Conservation (phyloP, 2,113 vertebrate genomes). For the Arothron firmamentum region DNA sequence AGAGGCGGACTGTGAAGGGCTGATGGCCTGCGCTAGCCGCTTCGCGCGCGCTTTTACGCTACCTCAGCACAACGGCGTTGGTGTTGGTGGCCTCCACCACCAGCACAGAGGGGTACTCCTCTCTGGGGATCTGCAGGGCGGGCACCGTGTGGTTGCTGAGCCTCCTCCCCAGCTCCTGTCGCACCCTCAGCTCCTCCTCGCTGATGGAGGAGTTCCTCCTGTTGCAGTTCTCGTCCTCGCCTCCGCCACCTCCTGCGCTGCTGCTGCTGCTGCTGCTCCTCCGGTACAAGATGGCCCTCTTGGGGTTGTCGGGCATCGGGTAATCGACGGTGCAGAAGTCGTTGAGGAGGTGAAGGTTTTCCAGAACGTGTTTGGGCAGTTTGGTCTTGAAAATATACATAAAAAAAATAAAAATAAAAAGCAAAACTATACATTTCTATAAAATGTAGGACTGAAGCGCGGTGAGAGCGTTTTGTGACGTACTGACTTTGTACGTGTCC, state of each 20-base stretch:
- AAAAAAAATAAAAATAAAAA: slow-evolving; percentile 11
- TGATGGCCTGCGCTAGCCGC: too few relatives aligned
- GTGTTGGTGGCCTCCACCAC: slow-evolving; percentile 88
- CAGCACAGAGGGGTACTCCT: slow-evolving; percentile 88
- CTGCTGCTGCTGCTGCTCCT: slow-evolving; percentile 33
- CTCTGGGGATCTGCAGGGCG: slow-evolving; percentile 81
- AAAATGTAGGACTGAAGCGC: too few relatives aligned
- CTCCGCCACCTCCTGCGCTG: slow-evolving; percentile 19
- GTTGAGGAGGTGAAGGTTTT: slow-evolving; percentile 82
- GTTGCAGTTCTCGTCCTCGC: slow-evolving; percentile 72
- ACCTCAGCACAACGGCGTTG: slow-evolving; percentile 88
- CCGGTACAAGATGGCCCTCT: slow-evolving; percentile 88
- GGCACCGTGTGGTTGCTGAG: slow-evolving; percentile 71
- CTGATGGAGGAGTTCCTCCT: slow-evolving; percentile 36
- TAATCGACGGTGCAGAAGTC: slow-evolving; percentile 87
- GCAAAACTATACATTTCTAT: not conserved
- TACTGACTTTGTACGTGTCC: slow-evolving; percentile 79
- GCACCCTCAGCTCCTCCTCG: slow-evolving; percentile 49
- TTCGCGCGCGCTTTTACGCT: not conserved
- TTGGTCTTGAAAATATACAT: slow-evolving; percentile 71
- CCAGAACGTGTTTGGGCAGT: slow-evolving; percentile 82
- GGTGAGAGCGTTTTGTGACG: not conserved
- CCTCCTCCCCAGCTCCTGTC: slow-evolving; percentile 48
- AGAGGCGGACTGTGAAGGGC: not conserved
- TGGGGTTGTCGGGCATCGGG: slow-evolving; percentile 83